These are phyloP conservation scores for Acanthoscelides obtectus DNA, from an alignment of 2,888 invertebrate species.

Conservation along the genomic window DNA sequence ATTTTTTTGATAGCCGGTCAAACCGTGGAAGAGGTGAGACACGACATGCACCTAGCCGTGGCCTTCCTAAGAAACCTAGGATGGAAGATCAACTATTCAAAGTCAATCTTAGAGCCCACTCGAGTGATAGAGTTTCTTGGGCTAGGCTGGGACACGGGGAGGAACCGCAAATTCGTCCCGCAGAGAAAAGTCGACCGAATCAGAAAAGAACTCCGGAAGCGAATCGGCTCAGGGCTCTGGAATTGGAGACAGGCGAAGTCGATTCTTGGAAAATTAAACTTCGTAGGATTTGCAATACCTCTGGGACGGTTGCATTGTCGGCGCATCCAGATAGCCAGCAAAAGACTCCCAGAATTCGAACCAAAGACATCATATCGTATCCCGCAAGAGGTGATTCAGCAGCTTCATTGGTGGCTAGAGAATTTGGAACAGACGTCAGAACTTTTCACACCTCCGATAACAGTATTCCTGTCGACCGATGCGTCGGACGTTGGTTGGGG, in stretches of 20 bases:
- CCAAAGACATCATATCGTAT: constrained; percentile 5
- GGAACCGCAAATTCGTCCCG: neutral
- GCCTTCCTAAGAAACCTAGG: neutral
- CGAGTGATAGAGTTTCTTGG: constrained; percentile 14
- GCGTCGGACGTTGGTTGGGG: constrained; percentile 14
- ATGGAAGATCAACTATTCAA: neutral
- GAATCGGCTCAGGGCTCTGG: neutral
- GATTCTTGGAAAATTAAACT: constrained; percentile 15
- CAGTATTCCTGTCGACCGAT: constrained; percentile 1
- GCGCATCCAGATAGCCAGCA: constrained; percentile 7
- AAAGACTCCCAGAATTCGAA: constrained; percentile 2
- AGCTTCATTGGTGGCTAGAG: constrained; percentile 10
- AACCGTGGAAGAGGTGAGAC: neutral
- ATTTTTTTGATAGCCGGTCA: constrained; percentile 12
- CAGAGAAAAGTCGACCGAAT: neutral
- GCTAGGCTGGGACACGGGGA: constrained; percentile 17
- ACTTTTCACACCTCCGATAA: neutral
- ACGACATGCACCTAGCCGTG: neutral
- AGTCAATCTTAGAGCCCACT: neutral
- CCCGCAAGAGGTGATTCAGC: neutral
- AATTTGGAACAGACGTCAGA: neutral
- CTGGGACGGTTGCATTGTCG: constrained; percentile 14
- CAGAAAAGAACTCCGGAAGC: neutral
- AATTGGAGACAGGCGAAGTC: constrained; percentile 1
- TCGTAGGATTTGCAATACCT: constrained; percentile 14